phyloP scores from a whole-genome alignment of 2,797 vertebrate genomes.

The Enteromius thamalakanensis region DNA sequence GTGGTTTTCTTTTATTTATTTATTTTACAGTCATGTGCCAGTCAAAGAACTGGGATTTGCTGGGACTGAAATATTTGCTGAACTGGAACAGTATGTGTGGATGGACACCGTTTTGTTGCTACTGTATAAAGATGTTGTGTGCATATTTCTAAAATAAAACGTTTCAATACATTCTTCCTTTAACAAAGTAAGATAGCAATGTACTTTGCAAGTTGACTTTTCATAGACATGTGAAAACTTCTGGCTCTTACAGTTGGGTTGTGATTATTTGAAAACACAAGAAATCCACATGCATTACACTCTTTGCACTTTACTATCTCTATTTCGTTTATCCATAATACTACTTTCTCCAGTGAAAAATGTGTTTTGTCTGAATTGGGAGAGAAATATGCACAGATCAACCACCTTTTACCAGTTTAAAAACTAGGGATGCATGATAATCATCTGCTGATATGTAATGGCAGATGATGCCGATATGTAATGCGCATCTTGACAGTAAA shows the following conservation, averaged over 20 bases:
- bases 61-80: not conserved
- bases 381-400: not conserved
- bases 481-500: too few species aligned
- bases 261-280: not conserved
- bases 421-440: too few species aligned
- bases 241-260: too few species aligned
- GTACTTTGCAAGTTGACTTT: not conserved
- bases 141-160: not conserved
- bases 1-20: conserved; percentile 6
- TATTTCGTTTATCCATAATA: not conserved
- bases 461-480: too few species aligned
- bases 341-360: not conserved
- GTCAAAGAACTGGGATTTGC: not conserved
- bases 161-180: not conserved
- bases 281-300: not conserved
- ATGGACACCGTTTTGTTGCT: not conserved
- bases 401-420: not conserved
- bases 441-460: too few species aligned
- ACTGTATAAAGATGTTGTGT: not conserved
- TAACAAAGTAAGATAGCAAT: too few species aligned
- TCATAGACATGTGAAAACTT: too few species aligned
- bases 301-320: not conserved
- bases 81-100: not conserved
- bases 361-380: not conserved
- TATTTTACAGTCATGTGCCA: not conserved